Percentiles rank a stretch among this genome's conserved stretches.
These are phyloP conservation scores for Upupa epops DNA, from an alignment of 2,113 vertebrate genomes.

Conservation along the genomic window DNA sequence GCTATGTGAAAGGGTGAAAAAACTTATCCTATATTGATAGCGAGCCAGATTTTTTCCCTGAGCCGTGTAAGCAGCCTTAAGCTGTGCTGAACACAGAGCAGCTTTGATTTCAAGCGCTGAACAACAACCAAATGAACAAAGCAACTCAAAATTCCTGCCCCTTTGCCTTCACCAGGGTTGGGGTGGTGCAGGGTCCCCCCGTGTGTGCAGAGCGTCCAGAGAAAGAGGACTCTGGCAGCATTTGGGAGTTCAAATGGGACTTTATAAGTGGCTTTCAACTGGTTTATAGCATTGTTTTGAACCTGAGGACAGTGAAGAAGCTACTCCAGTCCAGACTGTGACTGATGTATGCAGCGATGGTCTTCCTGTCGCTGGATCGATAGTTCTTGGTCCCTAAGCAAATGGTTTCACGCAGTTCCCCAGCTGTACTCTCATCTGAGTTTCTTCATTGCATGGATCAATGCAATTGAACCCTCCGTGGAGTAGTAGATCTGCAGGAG, in stretches of 20 bases:
- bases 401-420: not conserved
- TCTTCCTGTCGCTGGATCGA: rapidly evolving
- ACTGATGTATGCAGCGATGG: not conserved
- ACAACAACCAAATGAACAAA: not conserved
- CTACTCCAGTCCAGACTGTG: not conserved
- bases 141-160: too few relatives aligned
- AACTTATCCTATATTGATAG: not conserved
- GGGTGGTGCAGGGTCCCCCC: not conserved
- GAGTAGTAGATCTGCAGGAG: not conserved
- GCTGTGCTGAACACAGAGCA: not conserved
- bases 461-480: not conserved
- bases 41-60: not conserved
- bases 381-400: not conserved
- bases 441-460: not conserved
- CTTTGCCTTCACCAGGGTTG: rapidly evolving
- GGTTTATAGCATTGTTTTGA: not conserved
- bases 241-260: not conserved
- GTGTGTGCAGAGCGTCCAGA: too few relatives aligned
- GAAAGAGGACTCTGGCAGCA: rapidly evolving
- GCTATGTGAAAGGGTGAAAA: not conserved
- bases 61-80: not conserved
- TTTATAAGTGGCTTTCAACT: not conserved
- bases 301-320: not conserved
- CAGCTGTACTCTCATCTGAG: rapidly evolving
- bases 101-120: not conserved